Evolutionary conservation across 2,888 invertebrate species (phyloP), one percentile per base, ranked within the genome.

Genomic region (Trisateles emortualis): DNA sequence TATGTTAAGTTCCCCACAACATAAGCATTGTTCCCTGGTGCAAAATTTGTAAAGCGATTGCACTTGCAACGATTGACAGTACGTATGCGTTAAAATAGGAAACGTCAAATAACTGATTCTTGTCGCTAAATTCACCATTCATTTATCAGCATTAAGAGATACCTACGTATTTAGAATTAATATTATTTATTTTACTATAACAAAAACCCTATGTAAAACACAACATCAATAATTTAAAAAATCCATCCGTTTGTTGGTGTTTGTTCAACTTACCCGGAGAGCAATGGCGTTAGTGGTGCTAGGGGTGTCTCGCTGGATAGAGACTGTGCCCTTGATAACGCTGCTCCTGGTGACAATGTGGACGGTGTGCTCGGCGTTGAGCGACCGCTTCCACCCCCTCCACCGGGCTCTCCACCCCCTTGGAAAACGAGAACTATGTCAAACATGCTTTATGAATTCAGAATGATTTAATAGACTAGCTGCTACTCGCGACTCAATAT

Each of bases 331-430:
- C 93, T 76, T 0, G 93, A 93, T 4, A 92, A 70, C 3, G 93
- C 91, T 0, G 93, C 90, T 6, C 94, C 94, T 0, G 95, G 94
- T 0, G 95, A 95, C 56, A 94, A 81, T 0, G 95, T 95, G 1
- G 94, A 94, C 0, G 94, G 94, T 0, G 95, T 95, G 60, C 94
- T 94, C 0, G 93, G 93, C 0, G 93, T 93, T 0, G 93, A 93
- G 0, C 93, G 86, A 0, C 93, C 93, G 0, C 92, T 92, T 8
- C 91, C 87, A 5, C 86, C 83, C 13, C 85, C 86, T 45, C 87
- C 87, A 2, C 88, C 87, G 0, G 84, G 79, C 24, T 88, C 91
- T 1, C 87, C 88, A 1, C 83, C 84, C n/a, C 79, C 89, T 88
- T 66, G 2, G 8, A 16, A 30, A n/a, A n/a, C n/a, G n/a, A n/a